These are phyloP conservation scores for Onthophagus taurus DNA, from an alignment of 1,140 invertebrate species.

Conservation along the genomic window DNA sequence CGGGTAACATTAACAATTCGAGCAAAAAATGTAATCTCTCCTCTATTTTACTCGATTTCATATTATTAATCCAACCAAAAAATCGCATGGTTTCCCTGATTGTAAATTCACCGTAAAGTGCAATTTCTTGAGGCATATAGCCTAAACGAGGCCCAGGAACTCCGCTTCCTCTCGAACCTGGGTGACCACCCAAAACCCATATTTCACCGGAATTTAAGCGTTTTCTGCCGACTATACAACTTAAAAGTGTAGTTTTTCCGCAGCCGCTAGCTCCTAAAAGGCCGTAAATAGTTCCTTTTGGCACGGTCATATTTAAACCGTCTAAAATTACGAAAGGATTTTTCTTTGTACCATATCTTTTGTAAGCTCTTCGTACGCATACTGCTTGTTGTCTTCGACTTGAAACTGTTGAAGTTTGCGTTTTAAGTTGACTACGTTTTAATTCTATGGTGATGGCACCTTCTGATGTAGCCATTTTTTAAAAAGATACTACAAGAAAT, in stretches of 20 bases:
- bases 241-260: conserved; percentile 74
- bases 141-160: conserved; percentile 58
- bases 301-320: conserved; percentile 82
- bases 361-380: conserved; percentile 73
- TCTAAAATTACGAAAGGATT: conserved; percentile 73
- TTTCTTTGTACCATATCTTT: conserved; percentile 76
- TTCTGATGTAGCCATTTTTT: too few relatives aligned
- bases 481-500: too few relatives aligned
- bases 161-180: conserved; percentile 67
- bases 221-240: conserved; percentile 73
- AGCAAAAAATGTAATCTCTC: conserved; percentile 73
- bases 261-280: conserved; percentile 76
- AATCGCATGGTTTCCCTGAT: conserved; percentile 85
- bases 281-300: conserved; percentile 83
- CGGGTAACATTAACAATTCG: conserved; percentile 62
- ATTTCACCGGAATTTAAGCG: conserved; percentile 69
- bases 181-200: conserved; percentile 71
- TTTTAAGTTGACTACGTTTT: conserved; percentile 27
- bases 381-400: conserved; percentile 68
- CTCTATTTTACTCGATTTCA: conserved; percentile 63
- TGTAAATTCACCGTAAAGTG: conserved; percentile 83
- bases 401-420: conserved; percentile 61
- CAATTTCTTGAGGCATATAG: conserved; percentile 74
- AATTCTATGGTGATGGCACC: too few relatives aligned
- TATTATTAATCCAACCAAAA: conserved; percentile 81